Base-by-base conservation (phyloP, 2,888 invertebrate species). In the Stenotaenia linearis region DNA sequence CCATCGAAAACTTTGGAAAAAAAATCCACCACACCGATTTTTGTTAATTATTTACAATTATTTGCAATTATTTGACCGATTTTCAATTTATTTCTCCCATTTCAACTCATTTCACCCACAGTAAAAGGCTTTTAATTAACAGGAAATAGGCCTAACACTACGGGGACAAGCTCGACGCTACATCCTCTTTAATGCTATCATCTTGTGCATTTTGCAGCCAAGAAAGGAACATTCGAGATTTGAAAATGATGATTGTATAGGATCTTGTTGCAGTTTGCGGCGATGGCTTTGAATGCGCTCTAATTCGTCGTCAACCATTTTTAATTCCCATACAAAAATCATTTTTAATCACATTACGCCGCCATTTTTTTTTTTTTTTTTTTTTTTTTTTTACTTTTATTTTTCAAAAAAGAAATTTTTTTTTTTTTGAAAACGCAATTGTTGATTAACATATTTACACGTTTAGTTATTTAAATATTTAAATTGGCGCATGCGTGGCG, bases 241-340 rank as follows among this genome's bases (percentile, higher is more conserved):
- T 61, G 61, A 61, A 61, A 69, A 69, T 69, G 69, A 69, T 69
- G 69, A 69, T 69, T 69, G 69, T 28, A 28, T 23, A 69, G 69
- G 69, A 25, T 69, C 23, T 69, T 69, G 69, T 69, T 69, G 69
- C 69, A 25, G 7, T 61, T 61, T 61, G 61, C 61, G 45, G 56
- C 21, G 56, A 9, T 5, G 12, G 21, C 21, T 56, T 56, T 56
- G 56, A 56, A 69, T 69, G 69, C 4, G 10, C 12, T 1, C 25
- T 28, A 69, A 69, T 69, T 69, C 69, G n/a, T 28, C 6, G 3
- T 5, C 10, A 28, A 69, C 10, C 1, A 69, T n/a, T 69, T 25
- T 5, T 0, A 32, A 32, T 32, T 32, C 32, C 32, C 9, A 32
- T 6, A 32, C 4, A 32, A 32, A 32, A 32, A 32, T 32, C 9